Evolutionary conservation across 2,113 vertebrate genomes (phyloP).

Genomic region (Natator depressus): DNA sequence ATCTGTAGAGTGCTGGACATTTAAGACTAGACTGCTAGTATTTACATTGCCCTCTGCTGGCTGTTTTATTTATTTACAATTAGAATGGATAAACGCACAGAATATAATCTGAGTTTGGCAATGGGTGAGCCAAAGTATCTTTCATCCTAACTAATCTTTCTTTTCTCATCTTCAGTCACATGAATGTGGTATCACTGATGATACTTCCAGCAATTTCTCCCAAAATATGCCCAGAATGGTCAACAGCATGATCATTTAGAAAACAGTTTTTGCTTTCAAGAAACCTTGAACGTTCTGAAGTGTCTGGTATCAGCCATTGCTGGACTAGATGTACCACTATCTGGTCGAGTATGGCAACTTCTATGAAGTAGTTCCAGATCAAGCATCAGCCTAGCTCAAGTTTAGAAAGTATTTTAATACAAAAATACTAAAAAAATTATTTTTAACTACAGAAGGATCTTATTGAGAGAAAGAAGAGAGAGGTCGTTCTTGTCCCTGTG

Average conservation of each 20-base stretch:
- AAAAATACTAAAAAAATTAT: neutral
- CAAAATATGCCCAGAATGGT: accelerated
- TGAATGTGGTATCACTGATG: accelerated
- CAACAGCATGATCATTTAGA: neutral
- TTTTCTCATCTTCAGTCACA: accelerated
- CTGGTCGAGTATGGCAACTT: neutral
- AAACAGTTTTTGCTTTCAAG: accelerated
- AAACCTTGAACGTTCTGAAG: neutral
- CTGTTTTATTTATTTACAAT: accelerated
- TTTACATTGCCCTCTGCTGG: conserved; percentile 63
- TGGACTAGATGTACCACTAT: neutral
- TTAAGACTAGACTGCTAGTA: neutral
- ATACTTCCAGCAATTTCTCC: accelerated
- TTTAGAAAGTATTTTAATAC: neutral
- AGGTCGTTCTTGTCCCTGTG: neutral
- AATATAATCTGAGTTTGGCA: neutral
- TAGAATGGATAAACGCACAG: neutral
- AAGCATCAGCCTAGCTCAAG: accelerated
- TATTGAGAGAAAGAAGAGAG: neutral
- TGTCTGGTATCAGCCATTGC: accelerated
- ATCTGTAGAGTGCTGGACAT: neutral
- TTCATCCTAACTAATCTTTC: neutral
- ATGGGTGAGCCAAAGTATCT: accelerated
- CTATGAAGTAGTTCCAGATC: neutral
- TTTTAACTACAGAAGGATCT: neutral